phyloP scores from a whole-genome alignment of 2,888 invertebrate species.

The Nineta flava region DNA sequence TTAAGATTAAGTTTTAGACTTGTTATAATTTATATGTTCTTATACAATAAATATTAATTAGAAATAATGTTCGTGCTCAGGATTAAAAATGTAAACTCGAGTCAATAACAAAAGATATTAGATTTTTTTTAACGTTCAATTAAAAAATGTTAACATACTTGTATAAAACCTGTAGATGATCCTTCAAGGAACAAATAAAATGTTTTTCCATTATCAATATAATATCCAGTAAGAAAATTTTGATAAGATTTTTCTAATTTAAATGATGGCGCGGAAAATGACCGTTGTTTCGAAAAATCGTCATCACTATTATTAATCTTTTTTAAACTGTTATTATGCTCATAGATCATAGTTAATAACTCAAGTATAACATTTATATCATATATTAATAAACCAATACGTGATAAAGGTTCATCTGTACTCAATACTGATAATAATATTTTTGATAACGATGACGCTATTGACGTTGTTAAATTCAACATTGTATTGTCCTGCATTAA shows the following conservation, averaged over 20 bases:
- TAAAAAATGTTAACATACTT: too few species aligned
- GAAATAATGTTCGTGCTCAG: too few species aligned
- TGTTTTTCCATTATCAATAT: neutral
- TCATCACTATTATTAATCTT: too few species aligned
- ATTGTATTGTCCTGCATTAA: neutral
- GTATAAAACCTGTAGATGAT: neutral
- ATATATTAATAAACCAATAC: neutral
- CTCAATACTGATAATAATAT: neutral
- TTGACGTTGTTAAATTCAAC: neutral
- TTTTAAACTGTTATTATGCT: too few species aligned
- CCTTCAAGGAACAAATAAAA: neutral
- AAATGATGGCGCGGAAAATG: neutral
- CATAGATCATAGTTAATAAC: too few species aligned
- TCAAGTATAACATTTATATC: neutral
- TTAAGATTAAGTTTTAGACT: too few species aligned
- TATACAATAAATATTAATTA: too few species aligned
- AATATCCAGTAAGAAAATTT: neutral
- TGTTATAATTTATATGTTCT: too few species aligned
- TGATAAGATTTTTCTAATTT: neutral
- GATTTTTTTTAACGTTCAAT: too few species aligned
- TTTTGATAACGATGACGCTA: neutral
- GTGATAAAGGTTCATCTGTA: neutral
- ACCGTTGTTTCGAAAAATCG: neutral
- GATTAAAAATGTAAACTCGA: neutral
- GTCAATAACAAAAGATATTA: too few species aligned